Conservation (phyloP, 2,888 invertebrate genomes). For the Zele albiditarsus region DNA sequence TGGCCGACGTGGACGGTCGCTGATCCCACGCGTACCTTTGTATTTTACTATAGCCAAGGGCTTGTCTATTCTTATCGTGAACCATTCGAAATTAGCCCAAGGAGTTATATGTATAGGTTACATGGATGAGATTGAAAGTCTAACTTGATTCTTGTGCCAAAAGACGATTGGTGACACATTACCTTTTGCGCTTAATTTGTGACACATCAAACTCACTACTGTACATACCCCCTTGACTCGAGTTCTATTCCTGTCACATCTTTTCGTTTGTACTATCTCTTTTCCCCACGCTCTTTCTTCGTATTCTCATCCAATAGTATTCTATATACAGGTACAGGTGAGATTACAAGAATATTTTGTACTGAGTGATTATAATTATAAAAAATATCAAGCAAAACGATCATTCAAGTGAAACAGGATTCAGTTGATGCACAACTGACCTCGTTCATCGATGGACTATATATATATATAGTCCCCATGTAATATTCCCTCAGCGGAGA, state of each 20-base stretch:
- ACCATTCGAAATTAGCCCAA: conserved; percentile 39
- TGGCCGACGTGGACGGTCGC: conserved; percentile 38
- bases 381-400: not conserved
- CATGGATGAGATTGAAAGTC: not conserved
- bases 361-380: not conserved
- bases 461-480: not conserved
- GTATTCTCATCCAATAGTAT: not conserved
- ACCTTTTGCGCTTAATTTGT: not conserved
- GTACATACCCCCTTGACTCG: not conserved
- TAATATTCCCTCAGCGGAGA: conserved; percentile 3
- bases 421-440: conserved; percentile 9
- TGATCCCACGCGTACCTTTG: conserved; percentile 40
- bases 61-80: conserved; percentile 35
- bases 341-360: not conserved
- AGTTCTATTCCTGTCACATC: not conserved
- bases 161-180: not conserved
- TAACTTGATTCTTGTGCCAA: conserved; percentile 2
- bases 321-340: not conserved
- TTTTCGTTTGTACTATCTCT: not conserved
- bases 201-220: not conserved
- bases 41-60: conserved; percentile 27
- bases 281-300: not conserved
- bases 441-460: conserved; percentile 7
- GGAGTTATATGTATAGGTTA: conserved; percentile 18
- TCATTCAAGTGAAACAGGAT: conserved; percentile 26